Evolutionary conservation across 2,113 vertebrate species (phyloP).

Genomic region (Casuarius casuarius): DNA sequence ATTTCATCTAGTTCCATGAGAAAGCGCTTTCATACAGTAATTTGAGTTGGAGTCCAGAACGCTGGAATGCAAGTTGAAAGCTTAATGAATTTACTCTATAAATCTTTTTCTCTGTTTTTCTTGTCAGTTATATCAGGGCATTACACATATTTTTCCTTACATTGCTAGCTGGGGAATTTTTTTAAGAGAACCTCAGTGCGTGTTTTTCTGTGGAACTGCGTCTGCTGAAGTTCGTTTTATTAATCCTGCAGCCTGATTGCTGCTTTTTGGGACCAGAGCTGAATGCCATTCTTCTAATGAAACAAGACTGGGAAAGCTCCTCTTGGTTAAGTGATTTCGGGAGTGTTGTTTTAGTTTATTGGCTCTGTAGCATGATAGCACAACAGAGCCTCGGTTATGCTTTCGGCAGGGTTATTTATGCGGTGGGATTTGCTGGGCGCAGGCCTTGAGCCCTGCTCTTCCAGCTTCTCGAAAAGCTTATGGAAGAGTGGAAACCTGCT

Average conservation of each 20-base stretch:
- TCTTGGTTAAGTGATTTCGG: constrained; percentile 49
- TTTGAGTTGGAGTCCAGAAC: constrained; percentile 65
- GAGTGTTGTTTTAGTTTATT: constrained; percentile 55
- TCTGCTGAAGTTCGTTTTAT: constrained; percentile 34
- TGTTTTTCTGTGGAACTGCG: background rate
- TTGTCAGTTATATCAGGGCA: constrained; percentile 66
- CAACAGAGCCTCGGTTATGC: constrained; percentile 6
- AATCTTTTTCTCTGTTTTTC: constrained; percentile 72
- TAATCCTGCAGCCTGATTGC: constrained; percentile 12
- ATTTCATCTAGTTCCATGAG: constrained; percentile 75
- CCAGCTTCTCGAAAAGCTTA: background rate
- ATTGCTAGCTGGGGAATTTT: constrained; percentile 60
- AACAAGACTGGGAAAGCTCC: constrained; percentile 56
- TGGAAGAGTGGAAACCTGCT: background rate
- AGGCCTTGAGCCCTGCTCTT: background rate
- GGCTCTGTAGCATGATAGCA: constrained; percentile 33
- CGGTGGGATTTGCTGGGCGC: background rate
- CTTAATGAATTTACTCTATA: constrained; percentile 70
- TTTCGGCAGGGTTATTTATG: constrained; percentile 13
- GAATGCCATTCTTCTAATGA: constrained; percentile 42
- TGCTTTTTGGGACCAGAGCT: constrained; percentile 35
- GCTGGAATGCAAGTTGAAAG: constrained; percentile 71
- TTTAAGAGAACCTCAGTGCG: constrained; percentile 20
- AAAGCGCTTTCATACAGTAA: constrained; percentile 71
- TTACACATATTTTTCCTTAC: constrained; percentile 68